Conservation (phyloP, 2,888 invertebrate species). For the Dioctria linearis region DNA sequence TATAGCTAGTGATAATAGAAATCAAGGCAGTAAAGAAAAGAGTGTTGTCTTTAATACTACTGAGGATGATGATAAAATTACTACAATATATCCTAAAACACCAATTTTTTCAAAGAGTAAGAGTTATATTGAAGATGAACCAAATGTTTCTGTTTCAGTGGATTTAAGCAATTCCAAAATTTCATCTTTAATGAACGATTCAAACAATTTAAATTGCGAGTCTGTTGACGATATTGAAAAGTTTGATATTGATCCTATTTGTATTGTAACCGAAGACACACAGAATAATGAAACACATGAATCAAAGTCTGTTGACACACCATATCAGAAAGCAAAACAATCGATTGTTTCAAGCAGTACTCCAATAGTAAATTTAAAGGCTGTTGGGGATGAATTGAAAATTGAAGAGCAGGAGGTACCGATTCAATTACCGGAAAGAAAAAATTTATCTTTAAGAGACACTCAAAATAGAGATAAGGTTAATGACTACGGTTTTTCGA, state of each 20-base stretch:
- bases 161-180: background rate
- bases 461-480: background rate
- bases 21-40: background rate
- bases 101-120: conserved; percentile 61
- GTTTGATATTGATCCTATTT: too few species aligned
- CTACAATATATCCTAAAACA: conserved; percentile 64
- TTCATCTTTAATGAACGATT: background rate
- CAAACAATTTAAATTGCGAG: conserved; percentile 26
- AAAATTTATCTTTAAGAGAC: background rate
- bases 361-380: conserved; percentile 43
- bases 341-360: conserved; percentile 52
- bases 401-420: background rate
- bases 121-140: conserved; percentile 58
- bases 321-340: conserved; percentile 11
- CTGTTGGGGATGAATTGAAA: background rate
- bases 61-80: conserved; percentile 57
- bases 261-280: too few species aligned
- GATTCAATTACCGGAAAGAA: background rate
- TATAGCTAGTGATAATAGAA: background rate
- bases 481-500: conserved; percentile 37
- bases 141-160: conserved; percentile 40
- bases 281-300: background rate
- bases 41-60: conserved; percentile 62
- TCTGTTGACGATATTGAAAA: conserved; percentile 38
- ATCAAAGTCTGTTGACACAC: too few species aligned